Base-by-base conservation (phyloP, 2,888 invertebrate genomes). In the Gibbula magus region DNA sequence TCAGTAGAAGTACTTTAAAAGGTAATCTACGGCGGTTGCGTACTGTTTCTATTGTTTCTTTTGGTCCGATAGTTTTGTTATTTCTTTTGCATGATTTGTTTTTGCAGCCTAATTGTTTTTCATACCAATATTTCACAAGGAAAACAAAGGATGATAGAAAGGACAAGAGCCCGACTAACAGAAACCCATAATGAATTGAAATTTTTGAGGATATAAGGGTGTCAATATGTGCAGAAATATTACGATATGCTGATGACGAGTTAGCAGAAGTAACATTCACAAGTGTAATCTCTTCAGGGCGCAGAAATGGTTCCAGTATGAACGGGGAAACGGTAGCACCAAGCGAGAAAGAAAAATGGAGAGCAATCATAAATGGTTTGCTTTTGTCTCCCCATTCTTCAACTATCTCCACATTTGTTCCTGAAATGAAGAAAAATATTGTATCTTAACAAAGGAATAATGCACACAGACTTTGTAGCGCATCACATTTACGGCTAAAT, bases 301-400 rank as follows among this genome's bases (percentile, higher is more conserved):
- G 77, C 4, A 85, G 77, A 61, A 86, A 86, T n/a, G 84, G 83
- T 22, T 82, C 80, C 13, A 83, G 84, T 0, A 82, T 82, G 8
- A 86, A 77, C 1, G 86, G 86, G 5, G 85, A 80, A 22, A 86
- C 16, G 18, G 82, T 77, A 29, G 84, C 85, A 35, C 86, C 86
- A 16, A 85, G 29, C 13, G 85, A 85, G n/a, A 80, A 82, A 7
- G 82, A 77, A 25, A 84, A 83, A 77, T 85, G 84, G 7, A 85
- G 82, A 66, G 83, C 80, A 74, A 85, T 85, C 54, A 86, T 80
- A 75, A 83, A 85, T 10, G 83, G 80, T 25, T 82, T 82, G 0
- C 82, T 83, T 22, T 84, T 82, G 25, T 29, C 67, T 3, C 67
- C 67, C 67, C 67, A 67, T 18, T 16, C 67, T 18, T 29, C 32